Evolutionary conservation across 2,113 vertebrate genomes (phyloP).

Genomic region (Trichomycterus rosablanca): DNA sequence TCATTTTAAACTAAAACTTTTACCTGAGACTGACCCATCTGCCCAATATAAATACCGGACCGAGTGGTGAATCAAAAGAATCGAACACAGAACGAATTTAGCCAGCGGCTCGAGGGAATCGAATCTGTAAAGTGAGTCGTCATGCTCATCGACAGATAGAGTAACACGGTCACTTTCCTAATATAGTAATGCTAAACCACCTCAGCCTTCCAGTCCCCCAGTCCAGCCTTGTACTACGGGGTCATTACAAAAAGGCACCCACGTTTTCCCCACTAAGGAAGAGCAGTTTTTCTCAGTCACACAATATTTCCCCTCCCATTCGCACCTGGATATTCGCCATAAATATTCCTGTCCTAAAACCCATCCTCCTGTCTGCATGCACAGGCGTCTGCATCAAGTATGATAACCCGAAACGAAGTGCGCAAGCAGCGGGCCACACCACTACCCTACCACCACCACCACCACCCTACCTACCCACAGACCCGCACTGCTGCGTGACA

Average conservation of each 20-base stretch:
- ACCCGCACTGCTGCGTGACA: conserved; percentile 15
- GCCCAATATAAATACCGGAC: too few relatives aligned
- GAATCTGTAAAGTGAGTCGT: background rate
- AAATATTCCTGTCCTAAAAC: conserved; percentile 2
- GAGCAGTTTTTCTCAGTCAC: conserved; percentile 20
- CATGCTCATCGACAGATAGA: conserved; percentile 40
- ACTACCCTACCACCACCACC: too few relatives aligned
- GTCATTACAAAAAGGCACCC: conserved; percentile 13
- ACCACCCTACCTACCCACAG: too few relatives aligned
- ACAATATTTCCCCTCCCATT: conserved; percentile 30
- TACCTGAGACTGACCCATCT: too few relatives aligned
- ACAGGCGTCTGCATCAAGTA: conserved; percentile 36
- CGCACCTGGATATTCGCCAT: conserved; percentile 31
- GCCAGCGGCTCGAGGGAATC: background rate
- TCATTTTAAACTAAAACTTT: too few relatives aligned
- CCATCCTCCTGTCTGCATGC: background rate
- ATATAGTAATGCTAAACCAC: conserved; percentile 76
- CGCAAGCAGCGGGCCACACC: conserved; percentile 19
- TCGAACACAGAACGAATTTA: too few relatives aligned
- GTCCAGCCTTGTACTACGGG: background rate
- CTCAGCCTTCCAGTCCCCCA: conserved; percentile 32
- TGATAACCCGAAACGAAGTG: conserved; percentile 5
- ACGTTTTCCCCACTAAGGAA: conserved; percentile 13
- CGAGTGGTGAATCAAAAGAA: too few relatives aligned
- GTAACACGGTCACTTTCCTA: conserved; percentile 77